phyloP scores from a whole-genome alignment of 2,888 invertebrate genomes.

The Stenolophus ochropezus region DNA sequence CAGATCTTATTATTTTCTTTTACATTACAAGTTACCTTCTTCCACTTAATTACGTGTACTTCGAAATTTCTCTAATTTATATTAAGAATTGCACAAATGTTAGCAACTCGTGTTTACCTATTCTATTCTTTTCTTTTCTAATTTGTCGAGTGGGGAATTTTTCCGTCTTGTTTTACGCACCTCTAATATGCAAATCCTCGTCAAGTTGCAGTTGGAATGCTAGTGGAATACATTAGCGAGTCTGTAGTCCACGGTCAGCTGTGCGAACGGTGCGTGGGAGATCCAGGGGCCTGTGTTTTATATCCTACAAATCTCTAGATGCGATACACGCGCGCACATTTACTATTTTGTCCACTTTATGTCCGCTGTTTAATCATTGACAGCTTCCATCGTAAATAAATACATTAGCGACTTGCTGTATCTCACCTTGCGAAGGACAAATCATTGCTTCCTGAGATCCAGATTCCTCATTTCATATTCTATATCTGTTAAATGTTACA shows the following conservation, averaged over 20 bases:
- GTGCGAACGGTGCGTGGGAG: slow-evolving; percentile 19
- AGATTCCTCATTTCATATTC: too few relatives aligned
- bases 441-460: slow-evolving; percentile 2
- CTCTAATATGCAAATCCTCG: slow-evolving; percentile 51
- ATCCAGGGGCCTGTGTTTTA: slow-evolving; percentile 38
- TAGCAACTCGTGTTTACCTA: too few relatives aligned
- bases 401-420: slow-evolving; percentile 16
- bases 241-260: slow-evolving; percentile 15
- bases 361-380: slow-evolving; percentile 32
- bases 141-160: too few relatives aligned
- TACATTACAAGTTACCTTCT: too few relatives aligned
- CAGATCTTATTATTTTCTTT: too few relatives aligned
- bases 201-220: slow-evolving; percentile 51
- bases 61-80: too few relatives aligned
- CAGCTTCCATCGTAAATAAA: slow-evolving; percentile 41
- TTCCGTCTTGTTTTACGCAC: slow-evolving; percentile 44
- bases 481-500: too few relatives aligned
- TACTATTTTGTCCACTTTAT: slow-evolving; percentile 44
- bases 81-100: too few relatives aligned
- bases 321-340: slow-evolving; percentile 30
- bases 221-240: slow-evolving; percentile 44
- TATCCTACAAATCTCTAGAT: slow-evolving; percentile 47
- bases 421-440: background rate
- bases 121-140: too few relatives aligned
- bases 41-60: too few relatives aligned